Evolutionary conservation across 2,888 invertebrate species (phyloP).

Genomic region (Tachina fera): DNA sequence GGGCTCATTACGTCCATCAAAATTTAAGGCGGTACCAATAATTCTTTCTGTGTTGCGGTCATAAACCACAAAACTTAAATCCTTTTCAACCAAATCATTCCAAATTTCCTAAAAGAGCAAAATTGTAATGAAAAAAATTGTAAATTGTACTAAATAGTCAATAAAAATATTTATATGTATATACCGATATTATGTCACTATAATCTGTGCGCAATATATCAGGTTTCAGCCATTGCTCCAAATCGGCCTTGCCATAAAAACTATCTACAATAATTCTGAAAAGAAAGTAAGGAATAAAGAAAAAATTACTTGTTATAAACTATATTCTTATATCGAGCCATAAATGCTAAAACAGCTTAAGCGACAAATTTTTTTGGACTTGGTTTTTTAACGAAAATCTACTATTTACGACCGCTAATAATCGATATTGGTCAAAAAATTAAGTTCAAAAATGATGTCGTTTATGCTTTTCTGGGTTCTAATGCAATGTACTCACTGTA

Average conservation of each 20-base stretch:
- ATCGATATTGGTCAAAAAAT: no score
- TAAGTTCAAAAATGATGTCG: no score
- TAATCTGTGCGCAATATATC: conserved; percentile 88
- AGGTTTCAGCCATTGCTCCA: conserved; percentile 91
- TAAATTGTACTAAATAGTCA: neutral
- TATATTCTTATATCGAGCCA: neutral
- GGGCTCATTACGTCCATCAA: conserved; percentile 92
- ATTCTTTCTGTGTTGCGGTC: conserved; percentile 83
- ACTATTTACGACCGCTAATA: no score
- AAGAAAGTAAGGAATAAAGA: neutral
- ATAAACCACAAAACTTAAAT: conserved; percentile 89
- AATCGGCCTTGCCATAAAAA: conserved; percentile 93
- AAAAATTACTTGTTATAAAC: neutral
- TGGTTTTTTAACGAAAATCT: no score
- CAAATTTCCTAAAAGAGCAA: conserved; percentile 85
- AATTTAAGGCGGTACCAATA: conserved; percentile 90
- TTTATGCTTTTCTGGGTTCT: no score
- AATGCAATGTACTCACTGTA: conserved; percentile 86
- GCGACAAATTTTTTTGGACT: no score
- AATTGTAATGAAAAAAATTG: neutral
- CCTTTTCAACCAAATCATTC: conserved; percentile 87
- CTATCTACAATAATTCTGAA: conserved; percentile 92
- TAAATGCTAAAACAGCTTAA: no score
- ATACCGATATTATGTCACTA: conserved; percentile 85
- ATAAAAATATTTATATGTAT: neutral